Percentiles rank a stretch among this genome's conserved stretches.
Evolutionary conservation across 92 coral and sea anemone genomes (phyloP).

Genomic region (Porites cylindrica): DNA sequence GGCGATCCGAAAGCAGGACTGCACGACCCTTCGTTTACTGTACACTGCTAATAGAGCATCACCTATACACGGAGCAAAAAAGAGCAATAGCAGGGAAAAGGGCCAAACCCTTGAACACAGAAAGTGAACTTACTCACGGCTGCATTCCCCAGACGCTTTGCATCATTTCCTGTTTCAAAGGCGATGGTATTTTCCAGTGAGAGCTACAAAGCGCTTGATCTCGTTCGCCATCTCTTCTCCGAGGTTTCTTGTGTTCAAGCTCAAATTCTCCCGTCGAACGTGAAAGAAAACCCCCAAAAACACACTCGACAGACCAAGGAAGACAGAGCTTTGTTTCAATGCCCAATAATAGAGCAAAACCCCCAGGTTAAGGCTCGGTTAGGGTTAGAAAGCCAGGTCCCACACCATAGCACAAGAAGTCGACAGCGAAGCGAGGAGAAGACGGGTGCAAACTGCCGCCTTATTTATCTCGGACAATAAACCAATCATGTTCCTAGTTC

Average conservation of each 20-base stretch:
- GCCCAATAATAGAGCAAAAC: conserved; percentile 32
- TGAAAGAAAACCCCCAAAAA: conserved; percentile 48
- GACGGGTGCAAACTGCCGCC: conserved; percentile 8
- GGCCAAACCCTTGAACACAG: conserved; percentile 69
- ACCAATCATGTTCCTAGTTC: conserved; percentile 44
- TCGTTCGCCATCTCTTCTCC: conserved; percentile 24
- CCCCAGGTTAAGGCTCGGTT: neutral
- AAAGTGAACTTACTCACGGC: conserved; percentile 66
- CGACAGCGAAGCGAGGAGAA: conserved; percentile 12
- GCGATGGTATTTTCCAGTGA: conserved; percentile 33
- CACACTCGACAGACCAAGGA: conserved; percentile 35
- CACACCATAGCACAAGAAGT: conserved; percentile 10
- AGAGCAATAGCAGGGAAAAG: conserved; percentile 50
- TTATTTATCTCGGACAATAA: conserved; percentile 3
- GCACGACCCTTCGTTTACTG: conserved; percentile 20
- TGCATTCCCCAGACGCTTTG: conserved; percentile 52
- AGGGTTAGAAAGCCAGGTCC: conserved; percentile 48
- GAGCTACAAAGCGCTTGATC: neutral
- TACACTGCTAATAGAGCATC: neutral
- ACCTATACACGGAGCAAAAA: conserved; percentile 26
- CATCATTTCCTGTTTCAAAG: conserved; percentile 34
- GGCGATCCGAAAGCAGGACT: conserved; percentile 40
- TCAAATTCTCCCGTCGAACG: conserved; percentile 26
- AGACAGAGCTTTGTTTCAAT: neutral
- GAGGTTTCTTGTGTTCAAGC: conserved; percentile 31